phyloP scores from a whole-genome alignment of 2,797 vertebrate genomes.

The Coregonus ussuriensis region DNA sequence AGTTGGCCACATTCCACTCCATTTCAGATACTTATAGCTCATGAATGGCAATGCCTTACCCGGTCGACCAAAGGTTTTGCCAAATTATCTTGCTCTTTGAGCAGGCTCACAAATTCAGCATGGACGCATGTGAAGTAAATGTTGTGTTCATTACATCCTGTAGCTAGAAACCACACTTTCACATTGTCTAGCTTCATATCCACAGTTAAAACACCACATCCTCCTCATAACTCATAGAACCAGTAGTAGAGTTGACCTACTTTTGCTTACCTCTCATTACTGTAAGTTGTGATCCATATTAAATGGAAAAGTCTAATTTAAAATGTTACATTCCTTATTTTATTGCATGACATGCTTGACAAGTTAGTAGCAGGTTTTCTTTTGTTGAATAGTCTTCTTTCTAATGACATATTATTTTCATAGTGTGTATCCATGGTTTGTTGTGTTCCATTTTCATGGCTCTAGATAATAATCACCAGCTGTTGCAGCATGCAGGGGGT shows the following conservation, averaged over 20 bases:
- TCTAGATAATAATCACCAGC: not conserved
- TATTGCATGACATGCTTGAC: slow-evolving; percentile 10
- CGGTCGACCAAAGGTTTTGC: not conserved
- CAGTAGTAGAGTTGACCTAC: not conserved
- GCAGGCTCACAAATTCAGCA: not conserved
- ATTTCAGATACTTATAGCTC: not conserved
- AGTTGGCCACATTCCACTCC: not conserved
- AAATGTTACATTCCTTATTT: not conserved
- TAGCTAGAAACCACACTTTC: not conserved
- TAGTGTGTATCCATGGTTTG: not conserved
- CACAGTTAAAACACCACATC: not conserved
- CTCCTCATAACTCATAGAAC: not conserved
- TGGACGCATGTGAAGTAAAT: not conserved
- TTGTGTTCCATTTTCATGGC: slow-evolving; percentile 39
- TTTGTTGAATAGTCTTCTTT: not conserved
- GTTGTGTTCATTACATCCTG: not conserved
- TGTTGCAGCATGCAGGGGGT: slow-evolving; percentile 3
- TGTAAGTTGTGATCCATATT: not conserved
- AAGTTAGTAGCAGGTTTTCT: not conserved
- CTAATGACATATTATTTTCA: not conserved
- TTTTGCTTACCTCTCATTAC: not conserved
- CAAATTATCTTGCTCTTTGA: not conserved
- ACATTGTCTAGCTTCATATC: not conserved
- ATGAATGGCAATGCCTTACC: not conserved
- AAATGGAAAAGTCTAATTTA: not conserved